Evolutionary conservation across 2,888 invertebrate genomes (phyloP).

Genomic region (Gryllus longicercus): DNA sequence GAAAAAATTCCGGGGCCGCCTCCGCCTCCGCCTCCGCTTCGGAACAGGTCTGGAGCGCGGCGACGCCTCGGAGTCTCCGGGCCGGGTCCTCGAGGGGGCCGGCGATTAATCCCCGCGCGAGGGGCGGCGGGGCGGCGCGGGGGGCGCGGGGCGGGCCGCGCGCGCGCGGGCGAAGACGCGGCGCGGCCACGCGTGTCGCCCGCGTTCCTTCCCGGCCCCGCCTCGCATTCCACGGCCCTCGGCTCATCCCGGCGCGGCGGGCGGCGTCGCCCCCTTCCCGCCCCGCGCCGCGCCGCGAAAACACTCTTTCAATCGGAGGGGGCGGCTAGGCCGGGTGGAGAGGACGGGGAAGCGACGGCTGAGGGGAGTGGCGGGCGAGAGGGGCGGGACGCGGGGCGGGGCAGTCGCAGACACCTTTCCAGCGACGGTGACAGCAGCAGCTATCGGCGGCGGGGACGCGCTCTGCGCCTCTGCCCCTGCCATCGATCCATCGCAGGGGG

Average conservation of each 20-base stretch:
- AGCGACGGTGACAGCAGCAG: not conserved
- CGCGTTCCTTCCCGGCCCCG: not conserved
- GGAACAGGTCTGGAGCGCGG: too few species aligned
- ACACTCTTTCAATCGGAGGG: not conserved
- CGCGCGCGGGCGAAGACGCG: too few species aligned
- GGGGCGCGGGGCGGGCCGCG: too few species aligned
- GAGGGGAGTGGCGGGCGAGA: too few species aligned
- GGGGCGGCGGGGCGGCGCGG: too few species aligned
- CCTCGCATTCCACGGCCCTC: too few species aligned
- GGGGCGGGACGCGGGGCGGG: not conserved
- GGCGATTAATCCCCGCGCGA: too few species aligned
- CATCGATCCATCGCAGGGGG: not conserved
- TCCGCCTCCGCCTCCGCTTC: too few species aligned
- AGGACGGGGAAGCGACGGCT: not conserved
- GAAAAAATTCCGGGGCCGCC: too few species aligned
- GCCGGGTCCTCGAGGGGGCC: too few species aligned
- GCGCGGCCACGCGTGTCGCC: not conserved
- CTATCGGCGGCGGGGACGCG: not conserved
- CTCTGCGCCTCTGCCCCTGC: not conserved
- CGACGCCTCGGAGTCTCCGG: too few species aligned
- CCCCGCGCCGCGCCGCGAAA: not conserved
- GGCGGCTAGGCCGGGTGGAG: too few species aligned
- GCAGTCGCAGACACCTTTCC: not conserved
- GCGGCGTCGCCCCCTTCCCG: not conserved
- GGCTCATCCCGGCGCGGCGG: not conserved